Conservation (phyloP, 2,797 vertebrate genomes). For the Cyclura pinguis region DNA sequence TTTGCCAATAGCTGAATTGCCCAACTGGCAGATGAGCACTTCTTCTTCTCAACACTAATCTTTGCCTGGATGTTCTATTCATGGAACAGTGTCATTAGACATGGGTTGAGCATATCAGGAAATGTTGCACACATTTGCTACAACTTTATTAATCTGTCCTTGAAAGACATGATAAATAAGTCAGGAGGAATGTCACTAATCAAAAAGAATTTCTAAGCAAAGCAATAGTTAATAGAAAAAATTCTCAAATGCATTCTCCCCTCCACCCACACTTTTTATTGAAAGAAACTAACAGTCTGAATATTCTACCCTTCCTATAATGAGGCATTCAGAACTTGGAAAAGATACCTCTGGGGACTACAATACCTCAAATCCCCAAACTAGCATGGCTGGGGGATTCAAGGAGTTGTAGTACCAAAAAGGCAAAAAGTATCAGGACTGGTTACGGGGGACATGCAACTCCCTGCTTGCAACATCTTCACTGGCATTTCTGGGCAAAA, state of each 20-base stretch:
- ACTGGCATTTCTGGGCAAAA: too few relatives aligned
- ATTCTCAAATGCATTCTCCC: rapidly evolving
- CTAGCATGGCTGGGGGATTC: too few relatives aligned
- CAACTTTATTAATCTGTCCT: slow-evolving; percentile 9
- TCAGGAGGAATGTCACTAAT: not conserved
- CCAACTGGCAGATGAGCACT: not conserved
- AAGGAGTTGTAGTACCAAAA: not conserved
- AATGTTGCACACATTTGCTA: slow-evolving; percentile 28
- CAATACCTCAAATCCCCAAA: too few relatives aligned
- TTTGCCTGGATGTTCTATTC: slow-evolving; percentile 1
- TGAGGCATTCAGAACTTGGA: not conserved
- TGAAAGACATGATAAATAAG: slow-evolving; percentile 18
- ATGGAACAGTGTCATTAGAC: not conserved
- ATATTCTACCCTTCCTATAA: not conserved
- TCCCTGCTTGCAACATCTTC: too few relatives aligned
- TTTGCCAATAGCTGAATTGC: rapidly evolving
- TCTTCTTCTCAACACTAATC: not conserved
- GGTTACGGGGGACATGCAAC: too few relatives aligned
- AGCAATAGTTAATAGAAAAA: not conserved
- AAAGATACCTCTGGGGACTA: too few relatives aligned
- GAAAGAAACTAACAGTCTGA: not conserved
- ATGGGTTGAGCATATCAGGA: slow-evolving; percentile 14
- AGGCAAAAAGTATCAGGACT: too few relatives aligned
- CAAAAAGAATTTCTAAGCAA: slow-evolving; percentile 15
- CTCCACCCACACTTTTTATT: too few relatives aligned